phyloP scores from a whole-genome alignment of 2,797 vertebrate species.

The Galago senegalensis region DNA sequence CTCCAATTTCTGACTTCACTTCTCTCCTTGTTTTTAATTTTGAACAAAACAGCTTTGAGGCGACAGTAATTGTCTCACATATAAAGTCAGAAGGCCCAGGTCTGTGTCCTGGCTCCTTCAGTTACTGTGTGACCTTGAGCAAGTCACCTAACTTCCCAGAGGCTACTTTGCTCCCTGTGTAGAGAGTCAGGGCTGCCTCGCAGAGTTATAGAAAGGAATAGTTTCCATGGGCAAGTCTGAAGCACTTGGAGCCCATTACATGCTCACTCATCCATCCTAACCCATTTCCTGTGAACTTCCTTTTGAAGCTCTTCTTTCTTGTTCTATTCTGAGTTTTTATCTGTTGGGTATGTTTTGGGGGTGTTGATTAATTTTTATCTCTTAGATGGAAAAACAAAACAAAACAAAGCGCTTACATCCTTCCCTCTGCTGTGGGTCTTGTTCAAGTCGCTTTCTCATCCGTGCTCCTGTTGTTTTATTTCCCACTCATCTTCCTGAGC shows the following conservation, averaged over 20 bases:
- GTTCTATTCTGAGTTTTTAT: background rate
- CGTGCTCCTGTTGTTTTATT: background rate
- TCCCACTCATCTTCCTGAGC: background rate
- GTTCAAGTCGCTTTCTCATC: background rate
- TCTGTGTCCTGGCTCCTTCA: background rate
- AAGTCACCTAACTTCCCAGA: background rate
- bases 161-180: background rate
- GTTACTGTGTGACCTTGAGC: rapidly evolving
- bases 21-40: background rate
- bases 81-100: background rate
- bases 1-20: background rate
- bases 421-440: background rate
- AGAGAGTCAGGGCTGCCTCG: background rate
- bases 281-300: background rate
- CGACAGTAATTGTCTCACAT: rapidly evolving
- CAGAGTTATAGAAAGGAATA: background rate
- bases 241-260: background rate
- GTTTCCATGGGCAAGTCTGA: rapidly evolving
- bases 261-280: background rate
- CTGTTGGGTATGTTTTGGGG: background rate
- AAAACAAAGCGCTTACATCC: background rate
- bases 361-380: background rate
- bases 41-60: background rate
- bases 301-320: background rate
- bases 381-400: background rate